These are phyloP conservation scores for Blastobasis lacticolella DNA, from an alignment of 2,888 invertebrate genomes.

Conservation along the genomic window DNA sequence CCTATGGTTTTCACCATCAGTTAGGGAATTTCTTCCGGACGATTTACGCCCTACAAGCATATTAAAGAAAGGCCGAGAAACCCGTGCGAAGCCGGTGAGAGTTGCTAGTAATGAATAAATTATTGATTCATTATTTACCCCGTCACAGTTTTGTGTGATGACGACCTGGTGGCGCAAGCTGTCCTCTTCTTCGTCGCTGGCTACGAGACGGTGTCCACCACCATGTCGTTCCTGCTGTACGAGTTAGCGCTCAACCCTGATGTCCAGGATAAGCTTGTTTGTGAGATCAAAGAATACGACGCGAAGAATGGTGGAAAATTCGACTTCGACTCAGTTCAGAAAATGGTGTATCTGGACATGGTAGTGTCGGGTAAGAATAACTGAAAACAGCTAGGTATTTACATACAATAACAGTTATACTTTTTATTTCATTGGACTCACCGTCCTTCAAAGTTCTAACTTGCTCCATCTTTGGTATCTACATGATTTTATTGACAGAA, in stretches of 20 bases:
- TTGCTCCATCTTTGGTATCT: slow-evolving; percentile 29
- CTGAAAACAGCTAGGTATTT: too few species aligned
- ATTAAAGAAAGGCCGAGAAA: too few species aligned
- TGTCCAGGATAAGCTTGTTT: slow-evolving; percentile 65
- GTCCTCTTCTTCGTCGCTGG: slow-evolving; percentile 73
- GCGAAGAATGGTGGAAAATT: slow-evolving; percentile 48
- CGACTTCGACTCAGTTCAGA: slow-evolving; percentile 65
- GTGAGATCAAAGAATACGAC: slow-evolving; percentile 68
- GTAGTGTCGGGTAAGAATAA: slow-evolving; percentile 65
- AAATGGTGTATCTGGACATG: slow-evolving; percentile 77
- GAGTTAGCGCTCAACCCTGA: slow-evolving; percentile 75
- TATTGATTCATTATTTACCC: too few species aligned
- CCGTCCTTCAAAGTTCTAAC: slow-evolving; percentile 1
- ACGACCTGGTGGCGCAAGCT: slow-evolving; percentile 61
- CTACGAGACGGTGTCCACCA: slow-evolving; percentile 62
- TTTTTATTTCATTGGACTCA: slow-evolving; percentile 32
- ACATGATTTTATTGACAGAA: slow-evolving; percentile 42
- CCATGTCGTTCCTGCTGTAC: slow-evolving; percentile 66
- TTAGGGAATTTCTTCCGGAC: too few species aligned
- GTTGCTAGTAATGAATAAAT: too few species aligned
- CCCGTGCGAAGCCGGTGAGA: too few species aligned
- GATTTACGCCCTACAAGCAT: too few species aligned
- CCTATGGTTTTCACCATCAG: too few species aligned
- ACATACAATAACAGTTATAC: slow-evolving; percentile 35
- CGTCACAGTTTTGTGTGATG: slow-evolving; percentile 41